Evolutionary conservation across 2,888 invertebrate genomes (phyloP).

Genomic region (Blera fallax): DNA sequence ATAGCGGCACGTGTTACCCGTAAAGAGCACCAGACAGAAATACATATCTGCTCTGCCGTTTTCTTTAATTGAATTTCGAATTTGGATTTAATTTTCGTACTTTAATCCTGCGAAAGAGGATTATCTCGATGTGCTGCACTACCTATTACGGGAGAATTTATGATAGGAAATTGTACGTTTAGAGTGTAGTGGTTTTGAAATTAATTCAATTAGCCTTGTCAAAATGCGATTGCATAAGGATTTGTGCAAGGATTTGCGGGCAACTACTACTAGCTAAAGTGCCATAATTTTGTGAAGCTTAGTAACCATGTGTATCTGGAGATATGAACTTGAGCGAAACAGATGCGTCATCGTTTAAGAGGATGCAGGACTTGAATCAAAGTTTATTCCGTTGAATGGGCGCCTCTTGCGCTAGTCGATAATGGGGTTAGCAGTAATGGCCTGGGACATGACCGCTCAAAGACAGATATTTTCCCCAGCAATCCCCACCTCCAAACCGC

Average conservation of each 20-base stretch:
- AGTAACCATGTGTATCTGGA: too few species aligned
- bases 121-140: constrained; percentile 1
- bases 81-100: constrained; percentile 27
- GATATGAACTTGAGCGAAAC: too few species aligned
- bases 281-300: too few species aligned
- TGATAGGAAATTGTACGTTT: not conserved
- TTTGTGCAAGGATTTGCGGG: not conserved
- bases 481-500: too few species aligned
- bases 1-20: constrained; percentile 23
- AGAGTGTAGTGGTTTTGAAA: not conserved
- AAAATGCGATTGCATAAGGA: not conserved
- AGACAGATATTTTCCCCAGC: too few species aligned
- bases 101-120: constrained; percentile 40
- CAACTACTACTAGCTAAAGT: too few species aligned
- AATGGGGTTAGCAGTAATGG: too few species aligned
- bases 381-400: too few species aligned
- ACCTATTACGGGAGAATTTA: not conserved
- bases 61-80: constrained; percentile 60
- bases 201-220: not conserved
- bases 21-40: not conserved
- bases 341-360: too few species aligned
- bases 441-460: too few species aligned
- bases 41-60: constrained; percentile 7
- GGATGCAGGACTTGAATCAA: too few species aligned
- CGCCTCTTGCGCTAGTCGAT: too few species aligned